Conservation (phyloP, 2,888 invertebrate genomes). For the Nymphalis polychloros region DNA sequence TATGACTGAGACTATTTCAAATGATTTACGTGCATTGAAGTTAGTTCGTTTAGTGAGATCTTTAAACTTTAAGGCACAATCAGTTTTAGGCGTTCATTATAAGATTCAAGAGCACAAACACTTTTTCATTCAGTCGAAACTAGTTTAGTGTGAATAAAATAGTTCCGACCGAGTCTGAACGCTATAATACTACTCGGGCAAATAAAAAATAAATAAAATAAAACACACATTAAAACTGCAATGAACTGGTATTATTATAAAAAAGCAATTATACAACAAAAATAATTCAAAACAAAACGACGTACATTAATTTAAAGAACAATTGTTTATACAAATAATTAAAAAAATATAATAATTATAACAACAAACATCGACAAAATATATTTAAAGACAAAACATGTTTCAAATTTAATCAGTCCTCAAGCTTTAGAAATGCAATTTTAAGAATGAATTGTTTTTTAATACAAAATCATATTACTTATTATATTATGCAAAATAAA, state of each 20-base stretch:
- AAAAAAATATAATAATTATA: constrained; percentile 84
- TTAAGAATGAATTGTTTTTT: constrained; percentile 73
- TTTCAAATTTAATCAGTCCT: constrained; percentile 79
- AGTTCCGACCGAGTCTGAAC: constrained; percentile 51
- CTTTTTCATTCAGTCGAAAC: constrained; percentile 53
- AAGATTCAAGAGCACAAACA: constrained; percentile 72
- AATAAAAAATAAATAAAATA: constrained; percentile 70
- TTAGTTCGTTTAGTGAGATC: constrained; percentile 28
- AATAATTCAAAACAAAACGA: constrained; percentile 89
- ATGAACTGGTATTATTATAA: constrained; percentile 88
- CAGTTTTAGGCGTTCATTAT: constrained; percentile 37
- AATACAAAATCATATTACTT: constrained; percentile 58
- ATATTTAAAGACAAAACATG: constrained; percentile 81
- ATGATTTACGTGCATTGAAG: constrained; percentile 26
- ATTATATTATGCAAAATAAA: constrained; percentile 76
- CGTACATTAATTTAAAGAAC: constrained; percentile 89
- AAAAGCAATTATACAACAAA: constrained; percentile 89
- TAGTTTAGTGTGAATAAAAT: constrained; percentile 56
- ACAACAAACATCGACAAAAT: constrained; percentile 83
- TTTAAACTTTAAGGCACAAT: constrained; percentile 45
- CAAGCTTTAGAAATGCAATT: constrained; percentile 80
- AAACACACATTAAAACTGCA: constrained; percentile 86
- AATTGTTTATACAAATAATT: constrained; percentile 87
- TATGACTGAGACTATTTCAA: constrained; percentile 22
- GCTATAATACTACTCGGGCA: constrained; percentile 67